A percentile compares a stretch with the other conserved stretches of the same genome.
These are phyloP conservation scores for Lophotis ruficrista DNA, from an alignment of 2,113 vertebrate species.

Conservation along the genomic window DNA sequence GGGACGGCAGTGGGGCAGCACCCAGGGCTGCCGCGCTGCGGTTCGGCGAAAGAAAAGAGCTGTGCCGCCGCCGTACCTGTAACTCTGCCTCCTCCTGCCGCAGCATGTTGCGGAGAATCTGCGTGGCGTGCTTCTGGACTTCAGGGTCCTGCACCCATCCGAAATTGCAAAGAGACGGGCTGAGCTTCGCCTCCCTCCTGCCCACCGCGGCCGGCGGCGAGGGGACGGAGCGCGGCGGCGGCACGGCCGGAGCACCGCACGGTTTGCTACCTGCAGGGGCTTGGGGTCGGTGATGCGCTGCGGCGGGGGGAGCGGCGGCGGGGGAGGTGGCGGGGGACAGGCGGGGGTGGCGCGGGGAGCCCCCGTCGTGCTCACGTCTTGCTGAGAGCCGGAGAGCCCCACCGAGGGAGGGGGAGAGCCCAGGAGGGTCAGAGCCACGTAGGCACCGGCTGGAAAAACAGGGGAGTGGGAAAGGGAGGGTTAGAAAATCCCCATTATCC, in stretches of 20 bases:
- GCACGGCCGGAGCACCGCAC: accelerated
- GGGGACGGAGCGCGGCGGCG: not conserved
- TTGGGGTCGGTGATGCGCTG: conserved; percentile 89
- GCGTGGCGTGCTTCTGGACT: conserved; percentile 89
- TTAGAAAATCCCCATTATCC: too few relatives aligned
- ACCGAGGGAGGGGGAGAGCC: conserved; percentile 77
- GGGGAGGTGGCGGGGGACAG: conserved; percentile 77
- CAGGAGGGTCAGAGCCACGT: conserved; percentile 89
- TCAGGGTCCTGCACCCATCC: conserved; percentile 80
- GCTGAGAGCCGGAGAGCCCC: conserved; percentile 48
- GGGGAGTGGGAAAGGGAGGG: accelerated
- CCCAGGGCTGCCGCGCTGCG: not conserved
- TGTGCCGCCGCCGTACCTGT: conserved; percentile 70
- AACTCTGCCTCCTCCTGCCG: conserved; percentile 91
- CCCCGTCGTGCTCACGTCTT: conserved; percentile 46
- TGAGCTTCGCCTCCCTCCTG: not conserved
- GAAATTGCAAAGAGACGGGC: too few relatives aligned
- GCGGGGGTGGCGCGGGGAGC: conserved; percentile 60
- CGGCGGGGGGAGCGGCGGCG: conserved; percentile 71
- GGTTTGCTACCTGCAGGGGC: conserved; percentile 83
- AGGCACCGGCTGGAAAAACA: conserved; percentile 81
- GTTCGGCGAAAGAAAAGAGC: not conserved
- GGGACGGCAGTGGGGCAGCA: not conserved
- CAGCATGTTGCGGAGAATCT: conserved; percentile 93
- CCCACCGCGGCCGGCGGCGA: accelerated